Percentiles rank a stretch among this genome's conserved stretches.
phyloP scores from a whole-genome alignment of 2,113 vertebrate species.

The Propithecus coquereli region DNA sequence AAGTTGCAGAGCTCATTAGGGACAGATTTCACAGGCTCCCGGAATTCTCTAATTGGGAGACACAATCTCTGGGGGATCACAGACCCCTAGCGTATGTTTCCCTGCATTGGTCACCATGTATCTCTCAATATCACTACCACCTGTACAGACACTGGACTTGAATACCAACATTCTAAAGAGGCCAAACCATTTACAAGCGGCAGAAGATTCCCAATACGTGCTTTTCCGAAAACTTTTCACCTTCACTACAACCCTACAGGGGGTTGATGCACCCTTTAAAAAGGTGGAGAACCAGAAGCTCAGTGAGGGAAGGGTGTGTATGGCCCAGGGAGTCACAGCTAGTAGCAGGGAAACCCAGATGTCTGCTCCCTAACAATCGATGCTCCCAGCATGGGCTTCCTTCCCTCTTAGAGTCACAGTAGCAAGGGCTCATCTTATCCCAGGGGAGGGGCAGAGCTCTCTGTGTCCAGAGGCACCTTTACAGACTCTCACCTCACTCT shows the following conservation, averaged over 20 bases:
- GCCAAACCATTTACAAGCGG: background rate
- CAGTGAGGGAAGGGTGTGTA: no score
- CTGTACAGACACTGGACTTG: rapidly evolving
- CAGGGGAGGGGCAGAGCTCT: background rate
- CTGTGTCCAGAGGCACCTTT: background rate
- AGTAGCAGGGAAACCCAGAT: background rate
- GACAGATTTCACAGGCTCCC: background rate
- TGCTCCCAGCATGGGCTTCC: background rate
- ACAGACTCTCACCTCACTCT: background rate
- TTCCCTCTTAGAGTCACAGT: background rate
- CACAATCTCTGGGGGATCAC: background rate
- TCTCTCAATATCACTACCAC: background rate
- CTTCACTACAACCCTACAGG: background rate
- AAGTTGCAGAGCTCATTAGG: background rate
- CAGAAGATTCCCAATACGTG: background rate
- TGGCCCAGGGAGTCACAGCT: background rate
- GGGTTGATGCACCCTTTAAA: rapidly evolving
- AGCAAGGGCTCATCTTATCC: background rate
- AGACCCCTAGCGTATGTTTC: background rate
- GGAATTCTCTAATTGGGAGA: background rate
- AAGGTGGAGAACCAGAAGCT: background rate
- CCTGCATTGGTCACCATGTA: background rate
- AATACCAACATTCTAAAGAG: background rate
- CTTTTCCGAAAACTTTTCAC: background rate
- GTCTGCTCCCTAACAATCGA: background rate